Evolutionary conservation across 2,888 invertebrate genomes (phyloP), one percentile per base, ranked within the genome.

Genomic region (Gymnocheta viridis): DNA sequence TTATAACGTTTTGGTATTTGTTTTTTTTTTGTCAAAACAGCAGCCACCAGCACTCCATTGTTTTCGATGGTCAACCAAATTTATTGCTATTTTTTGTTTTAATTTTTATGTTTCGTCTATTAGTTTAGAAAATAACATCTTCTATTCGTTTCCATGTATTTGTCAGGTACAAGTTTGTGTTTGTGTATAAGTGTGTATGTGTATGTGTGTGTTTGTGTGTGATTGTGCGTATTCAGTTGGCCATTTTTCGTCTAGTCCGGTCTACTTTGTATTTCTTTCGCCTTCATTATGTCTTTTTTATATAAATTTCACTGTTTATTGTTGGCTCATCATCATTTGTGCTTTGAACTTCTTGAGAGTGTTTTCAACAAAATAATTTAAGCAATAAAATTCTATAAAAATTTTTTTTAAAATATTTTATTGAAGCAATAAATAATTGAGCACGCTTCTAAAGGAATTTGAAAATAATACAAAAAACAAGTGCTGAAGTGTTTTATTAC

Each of bases 261-360:
- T 79, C 72, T 56, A 72, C 44, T 72, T 64, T 56, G n/a, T 41
- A 62, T 69, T 64, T 51, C 9, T 27, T 72, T 66, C 58, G 83
- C 66, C 78, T 86, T 86, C 66, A 56, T 54, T 62, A 54, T 27
- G 10, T 54, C 62, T 54, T 69, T 35, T 74, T 69, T 56, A 87
- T 91, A 91, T 91, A 91, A 91, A 91, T 90, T 91, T 89, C 89
- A 89, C 88, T 88, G 89, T 89, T 87, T 86, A 88, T 89, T 88
- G 86, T 88, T 87, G 87, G 88, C 88, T 89, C 88, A 91, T 89
- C 90, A 91, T 91, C 91, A 91, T 90, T 91, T 91, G 91, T 91
- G 90, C 89, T 91, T 90, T 89, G 89, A 90, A 90, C 91, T 90
- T 89, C 89, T 89, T 88, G 87, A 88, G 89, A 88, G 89, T 88